Conservation (phyloP, 2,113 vertebrate genomes). For the Emydocephalus ijimae region DNA sequence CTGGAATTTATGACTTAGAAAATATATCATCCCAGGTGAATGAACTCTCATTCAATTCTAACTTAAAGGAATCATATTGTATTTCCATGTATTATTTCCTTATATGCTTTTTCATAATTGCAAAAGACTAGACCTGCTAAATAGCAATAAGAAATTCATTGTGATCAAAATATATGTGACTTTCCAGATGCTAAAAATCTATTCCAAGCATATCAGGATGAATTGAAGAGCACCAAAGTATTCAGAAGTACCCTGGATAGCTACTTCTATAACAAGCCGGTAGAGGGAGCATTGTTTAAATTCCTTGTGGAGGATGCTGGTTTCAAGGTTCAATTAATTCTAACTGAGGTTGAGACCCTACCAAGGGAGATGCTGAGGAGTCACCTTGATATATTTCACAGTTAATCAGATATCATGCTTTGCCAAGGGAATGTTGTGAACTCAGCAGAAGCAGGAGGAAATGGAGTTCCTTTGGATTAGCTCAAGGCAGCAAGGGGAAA, state of each 20-base stretch:
- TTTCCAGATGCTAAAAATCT: neutral
- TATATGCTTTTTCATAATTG: neutral
- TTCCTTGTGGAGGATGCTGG: neutral
- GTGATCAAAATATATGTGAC: neutral
- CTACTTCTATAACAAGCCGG: neutral
- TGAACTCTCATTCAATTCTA: neutral
- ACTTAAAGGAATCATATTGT: neutral
- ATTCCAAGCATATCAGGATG: neutral
- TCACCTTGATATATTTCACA: neutral
- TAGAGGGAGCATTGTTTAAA: neutral
- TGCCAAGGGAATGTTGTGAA: neutral
- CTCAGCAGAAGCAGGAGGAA: neutral
- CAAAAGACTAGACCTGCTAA: neutral
- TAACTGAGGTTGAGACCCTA: neutral
- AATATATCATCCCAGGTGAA: neutral
- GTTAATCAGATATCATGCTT: slow-evolving; percentile 2
- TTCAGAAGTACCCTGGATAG: neutral
- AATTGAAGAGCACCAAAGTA: neutral
- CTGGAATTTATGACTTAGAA: neutral
- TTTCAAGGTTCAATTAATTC: neutral
- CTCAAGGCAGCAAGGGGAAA: neutral
- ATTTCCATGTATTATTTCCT: neutral
- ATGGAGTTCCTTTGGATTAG: neutral
- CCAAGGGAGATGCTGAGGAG: neutral
- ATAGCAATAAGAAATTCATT: neutral